Evolutionary conservation across 2,797 vertebrate species (phyloP).

Genomic region (Lutjanus argentimaculatus): DNA sequence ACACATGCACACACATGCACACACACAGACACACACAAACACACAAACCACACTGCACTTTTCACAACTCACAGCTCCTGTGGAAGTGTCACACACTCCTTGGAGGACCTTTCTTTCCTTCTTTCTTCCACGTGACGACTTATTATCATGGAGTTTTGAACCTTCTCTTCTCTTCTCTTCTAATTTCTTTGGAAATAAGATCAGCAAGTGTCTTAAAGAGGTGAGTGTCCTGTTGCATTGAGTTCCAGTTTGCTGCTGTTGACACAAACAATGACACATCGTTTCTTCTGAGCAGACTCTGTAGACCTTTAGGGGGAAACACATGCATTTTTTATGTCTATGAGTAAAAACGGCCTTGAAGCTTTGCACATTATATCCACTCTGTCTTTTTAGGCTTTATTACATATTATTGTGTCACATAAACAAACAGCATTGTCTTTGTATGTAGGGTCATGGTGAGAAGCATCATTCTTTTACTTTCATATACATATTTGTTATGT

Average conservation of each 20-base stretch:
- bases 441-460: neutral
- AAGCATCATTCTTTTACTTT: neutral
- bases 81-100: slow-evolving; percentile 57
- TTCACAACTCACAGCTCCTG: slow-evolving; percentile 49
- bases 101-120: slow-evolving; percentile 31
- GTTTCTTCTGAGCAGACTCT: neutral
- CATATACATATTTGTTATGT: neutral
- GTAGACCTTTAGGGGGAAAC: neutral
- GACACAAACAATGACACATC: neutral
- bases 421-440: slow-evolving; percentile 9
- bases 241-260: neutral
- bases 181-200: slow-evolving; percentile 31
- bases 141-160: slow-evolving; percentile 33
- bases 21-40: slow-evolving; percentile 34
- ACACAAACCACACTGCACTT: slow-evolving; percentile 43
- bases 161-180: neutral
- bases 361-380: neutral
- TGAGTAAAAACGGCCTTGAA: neutral
- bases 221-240: slow-evolving; percentile 56
- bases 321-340: neutral
- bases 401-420: neutral
- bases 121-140: slow-evolving; percentile 46
- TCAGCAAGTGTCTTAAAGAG: slow-evolving; percentile 29
- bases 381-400: neutral
- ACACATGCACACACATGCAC: slow-evolving; percentile 39